Base-by-base conservation (phyloP, 1,140 invertebrate species). In the Meteorus sp. region DNA sequence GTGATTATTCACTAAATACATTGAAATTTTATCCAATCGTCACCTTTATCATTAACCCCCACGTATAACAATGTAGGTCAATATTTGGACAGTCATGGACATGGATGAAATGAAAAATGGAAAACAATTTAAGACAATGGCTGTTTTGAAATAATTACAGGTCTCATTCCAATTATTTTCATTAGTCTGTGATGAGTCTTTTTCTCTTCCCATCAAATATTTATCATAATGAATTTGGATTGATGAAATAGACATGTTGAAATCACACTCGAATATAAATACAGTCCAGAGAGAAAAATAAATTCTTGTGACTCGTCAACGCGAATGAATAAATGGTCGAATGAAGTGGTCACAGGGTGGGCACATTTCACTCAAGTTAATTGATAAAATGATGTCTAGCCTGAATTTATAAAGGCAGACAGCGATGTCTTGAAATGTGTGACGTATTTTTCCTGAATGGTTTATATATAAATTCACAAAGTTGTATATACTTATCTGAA, bases 321-420 rank as follows among this genome's bases (percentile, higher is more conserved):
- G n/a, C n/a, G n/a, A n/a, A n/a, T n/a, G n/a, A n/a, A n/a, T n/a
- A n/a, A n/a, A n/a, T n/a, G n/a, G n/a, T n/a, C n/a, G n/a, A n/a
- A n/a, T n/a, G n/a, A n/a, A n/a, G 19, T 47, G 3, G 2, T 47
- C 13, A 5, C 3, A 5, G 25, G 43, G 15, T 31, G 37, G 55
- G 41, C 57, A 66, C 65, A 64, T 56, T 63, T 70, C 59, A 63
- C 60, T 66, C 71, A 59, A 67, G 61, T 47, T 63, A 71, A 71
- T 68, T 67, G 66, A 70, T 59, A 27, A 60, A 61, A 65, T 58
- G 45, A 56, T 31, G 60, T 25, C 44, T 27, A 8, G 1, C 6
- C n/a, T n/a, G n/a, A n/a, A n/a, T 9, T 13, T 29, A n/a, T 15
- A 19, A 11, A 15, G 54, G 45, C 5, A 7, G 29, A 33, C 11